phyloP scores from a whole-genome alignment of 1,140 invertebrate genomes.

The Arctopsyche grandis region DNA sequence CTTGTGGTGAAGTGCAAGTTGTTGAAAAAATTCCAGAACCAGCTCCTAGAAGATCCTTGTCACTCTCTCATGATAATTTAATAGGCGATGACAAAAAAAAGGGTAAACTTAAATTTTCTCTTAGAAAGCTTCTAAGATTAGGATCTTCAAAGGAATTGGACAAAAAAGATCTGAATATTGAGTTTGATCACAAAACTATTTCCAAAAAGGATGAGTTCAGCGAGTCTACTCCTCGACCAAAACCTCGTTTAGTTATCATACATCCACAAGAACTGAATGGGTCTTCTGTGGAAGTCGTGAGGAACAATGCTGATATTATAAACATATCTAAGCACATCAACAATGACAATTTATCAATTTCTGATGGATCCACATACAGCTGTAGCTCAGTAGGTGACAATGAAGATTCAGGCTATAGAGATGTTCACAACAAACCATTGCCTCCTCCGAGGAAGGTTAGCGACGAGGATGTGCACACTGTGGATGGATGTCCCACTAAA shows the following conservation, averaged over 20 bases:
- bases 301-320: constrained; percentile 67
- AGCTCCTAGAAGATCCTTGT: constrained; percentile 73
- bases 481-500: constrained; percentile 68
- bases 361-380: constrained; percentile 64
- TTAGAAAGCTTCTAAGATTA: constrained; percentile 85
- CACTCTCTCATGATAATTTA: constrained; percentile 78
- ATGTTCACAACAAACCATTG: constrained; percentile 64
- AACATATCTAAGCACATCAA: constrained; percentile 62
- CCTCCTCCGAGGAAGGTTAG: constrained; percentile 61
- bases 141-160: constrained; percentile 75
- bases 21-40: constrained; percentile 67
- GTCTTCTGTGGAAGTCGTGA: constrained; percentile 79
- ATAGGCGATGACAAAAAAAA: constrained; percentile 71
- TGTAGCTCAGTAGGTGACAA: constrained; percentile 63
- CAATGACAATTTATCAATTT: constrained; percentile 57
- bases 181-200: constrained; percentile 60
- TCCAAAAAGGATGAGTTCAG: constrained; percentile 70
- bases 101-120: constrained; percentile 78
- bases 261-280: constrained; percentile 88
- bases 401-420: constrained; percentile 57
- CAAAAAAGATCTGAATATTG: constrained; percentile 65
- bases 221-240: constrained; percentile 68
- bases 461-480: constrained; percentile 64
- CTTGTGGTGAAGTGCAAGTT: constrained; percentile 51
- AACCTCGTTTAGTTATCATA: constrained; percentile 83